Base-by-base conservation (phyloP, 2,888 invertebrate species). In the Oligia latruncula region DNA sequence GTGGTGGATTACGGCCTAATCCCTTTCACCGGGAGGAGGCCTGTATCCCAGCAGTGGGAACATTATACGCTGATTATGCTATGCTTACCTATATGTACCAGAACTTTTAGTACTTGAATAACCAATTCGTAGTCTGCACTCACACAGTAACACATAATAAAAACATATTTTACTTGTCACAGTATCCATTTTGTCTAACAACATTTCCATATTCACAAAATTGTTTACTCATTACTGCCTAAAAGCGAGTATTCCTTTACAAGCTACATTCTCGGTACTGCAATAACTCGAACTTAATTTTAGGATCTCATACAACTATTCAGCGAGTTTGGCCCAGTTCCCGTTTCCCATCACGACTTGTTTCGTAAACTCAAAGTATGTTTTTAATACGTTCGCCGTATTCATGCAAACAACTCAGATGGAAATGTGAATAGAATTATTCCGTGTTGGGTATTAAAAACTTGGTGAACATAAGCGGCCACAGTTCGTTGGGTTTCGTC, bases 401-500 rank as follows among this genome's bases (percentile, higher is more conserved):
- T 89, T 89, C 88, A 89, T 82, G 74, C 78, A 89, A 89, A 89
- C 84, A 89, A 88, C 87, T 87, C 81, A 81, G 80, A 88, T 81
- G 87, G 85, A 89, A 89, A 87, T 89, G 77, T 79, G 77, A 88
- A 89, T 83, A 87, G 88, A 89, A 89, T 89, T 85, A 88, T 88
- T 88, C 78, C 80, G 86, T 78, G 83, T 74, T 52, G 85, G 80
- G 88, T 85, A 86, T 89, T 88, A 89, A 91, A 91, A 92, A 90
- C 89, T 91, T 90, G 83, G 77, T 74, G 87, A 80, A 86, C 85
- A 87, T 87, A 88, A 90, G 85, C 83, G 91, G 86, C 80, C 73
- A 82, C 90, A 88, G 81, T 92, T 91, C 87, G 86, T 87, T 88
- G 90, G 85, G 86, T 89, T 91, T 90, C 87, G 86, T 91, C 87